phyloP scores from a whole-genome alignment of 2,797 vertebrate genomes.

The Gallinago solitaria region DNA sequence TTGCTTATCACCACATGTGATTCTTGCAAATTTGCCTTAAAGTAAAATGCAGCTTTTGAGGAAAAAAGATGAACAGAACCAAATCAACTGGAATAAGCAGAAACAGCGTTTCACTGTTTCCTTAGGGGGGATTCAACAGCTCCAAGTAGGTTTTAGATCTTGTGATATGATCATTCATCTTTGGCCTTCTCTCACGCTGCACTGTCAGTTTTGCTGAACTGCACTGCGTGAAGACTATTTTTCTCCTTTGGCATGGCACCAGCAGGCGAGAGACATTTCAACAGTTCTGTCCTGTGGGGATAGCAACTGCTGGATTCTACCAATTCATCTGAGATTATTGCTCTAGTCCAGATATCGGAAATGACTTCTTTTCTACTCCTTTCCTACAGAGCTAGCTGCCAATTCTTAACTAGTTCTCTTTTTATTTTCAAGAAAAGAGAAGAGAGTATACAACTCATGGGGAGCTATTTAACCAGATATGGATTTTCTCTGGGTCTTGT shows the following conservation, averaged over 20 bases:
- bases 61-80: background rate
- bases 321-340: background rate
- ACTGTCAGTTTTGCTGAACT: background rate
- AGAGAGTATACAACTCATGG: background rate
- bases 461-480: background rate
- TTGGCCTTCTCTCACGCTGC: background rate
- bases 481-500: background rate
- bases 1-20: background rate
- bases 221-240: background rate
- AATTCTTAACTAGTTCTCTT: background rate
- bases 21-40: background rate
- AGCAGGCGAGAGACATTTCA: background rate
- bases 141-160: background rate
- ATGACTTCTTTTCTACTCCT: background rate
- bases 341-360: background rate
- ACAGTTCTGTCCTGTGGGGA: constrained; percentile 6
- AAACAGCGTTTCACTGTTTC: background rate
- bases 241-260: background rate
- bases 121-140: background rate
- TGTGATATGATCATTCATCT: background rate
- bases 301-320: background rate
- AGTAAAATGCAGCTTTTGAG: background rate
- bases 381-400: background rate
- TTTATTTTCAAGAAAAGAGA: background rate
- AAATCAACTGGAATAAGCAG: background rate